phyloP scores from a whole-genome alignment of 2,113 vertebrate genomes.

The Rhinichthys klamathensis region DNA sequence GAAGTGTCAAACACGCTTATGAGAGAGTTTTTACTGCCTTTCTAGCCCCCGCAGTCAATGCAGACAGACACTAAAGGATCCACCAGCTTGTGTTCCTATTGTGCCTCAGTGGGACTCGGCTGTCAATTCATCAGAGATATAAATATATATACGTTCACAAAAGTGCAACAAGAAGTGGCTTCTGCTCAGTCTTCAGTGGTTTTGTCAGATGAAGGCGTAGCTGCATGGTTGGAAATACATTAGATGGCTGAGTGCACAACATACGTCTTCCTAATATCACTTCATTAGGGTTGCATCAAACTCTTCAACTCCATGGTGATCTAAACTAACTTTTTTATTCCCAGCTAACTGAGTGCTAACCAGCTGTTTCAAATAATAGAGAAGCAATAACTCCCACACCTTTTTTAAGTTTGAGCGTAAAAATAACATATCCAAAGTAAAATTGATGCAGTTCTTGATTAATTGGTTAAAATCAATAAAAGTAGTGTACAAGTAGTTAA shows the following conservation, averaged over 20 bases:
- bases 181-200: not conserved
- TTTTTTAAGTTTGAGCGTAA: not conserved
- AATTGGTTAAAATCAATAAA: not conserved
- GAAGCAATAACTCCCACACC: not conserved
- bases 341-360: not conserved
- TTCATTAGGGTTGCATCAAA: not conserved
- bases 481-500: no score
- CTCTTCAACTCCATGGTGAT: not conserved
- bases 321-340: not conserved
- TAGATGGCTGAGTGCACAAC: conserved; percentile 7
- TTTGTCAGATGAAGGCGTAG: not conserved
- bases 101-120: conserved; percentile 11
- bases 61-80: conserved; percentile 40
- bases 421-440: not conserved
- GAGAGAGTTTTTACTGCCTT: conserved; percentile 60
- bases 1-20: conserved; percentile 67
- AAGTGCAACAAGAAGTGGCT: conserved; percentile 20
- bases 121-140: conserved; percentile 40
- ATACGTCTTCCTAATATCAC: not conserved
- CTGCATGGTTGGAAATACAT: conserved; percentile 16
- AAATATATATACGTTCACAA: conserved; percentile 25
- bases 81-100: conserved; percentile 33
- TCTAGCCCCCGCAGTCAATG: conserved; percentile 57
- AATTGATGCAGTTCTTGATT: not conserved
- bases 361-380: not conserved